Evolutionary conservation across 2,113 vertebrate species (phyloP).

Genomic region (Tringa solitaria): DNA sequence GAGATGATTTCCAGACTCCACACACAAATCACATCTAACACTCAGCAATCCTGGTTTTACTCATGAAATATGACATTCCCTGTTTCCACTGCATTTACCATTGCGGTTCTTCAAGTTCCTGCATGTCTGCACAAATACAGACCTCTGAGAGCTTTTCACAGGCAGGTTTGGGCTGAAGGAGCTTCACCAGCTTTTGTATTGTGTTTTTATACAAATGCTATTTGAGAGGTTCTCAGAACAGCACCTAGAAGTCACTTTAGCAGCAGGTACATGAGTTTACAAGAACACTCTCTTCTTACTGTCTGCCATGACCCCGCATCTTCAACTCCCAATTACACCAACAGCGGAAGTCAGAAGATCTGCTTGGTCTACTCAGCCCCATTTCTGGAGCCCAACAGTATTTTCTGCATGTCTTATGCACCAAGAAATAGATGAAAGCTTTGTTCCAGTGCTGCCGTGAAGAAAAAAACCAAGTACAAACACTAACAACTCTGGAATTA

Average conservation of each 20-base stretch:
- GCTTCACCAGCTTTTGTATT: neutral
- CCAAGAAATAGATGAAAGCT: neutral
- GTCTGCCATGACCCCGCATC: neutral
- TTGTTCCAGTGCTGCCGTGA: neutral
- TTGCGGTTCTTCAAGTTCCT: neutral
- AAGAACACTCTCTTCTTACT: neutral
- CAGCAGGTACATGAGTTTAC: neutral
- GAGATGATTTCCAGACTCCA: neutral
- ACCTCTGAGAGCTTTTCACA: neutral
- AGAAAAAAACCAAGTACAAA: neutral
- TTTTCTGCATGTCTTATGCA: neutral
- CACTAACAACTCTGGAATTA: neutral
- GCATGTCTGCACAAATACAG: neutral
- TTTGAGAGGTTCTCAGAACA: neutral
- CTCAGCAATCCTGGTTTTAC: neutral
- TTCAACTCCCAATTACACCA: neutral
- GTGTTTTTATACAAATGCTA: neutral
- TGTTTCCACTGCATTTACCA: neutral
- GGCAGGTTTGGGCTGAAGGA: neutral
- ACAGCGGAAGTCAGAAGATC: neutral
- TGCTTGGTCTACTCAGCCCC: neutral
- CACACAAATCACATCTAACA: neutral
- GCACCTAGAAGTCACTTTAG: neutral
- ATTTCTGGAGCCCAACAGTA: neutral
- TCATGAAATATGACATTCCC: neutral